Conservation (phyloP, 2,888 invertebrate genomes). For the Hoplodrina ambigua region DNA sequence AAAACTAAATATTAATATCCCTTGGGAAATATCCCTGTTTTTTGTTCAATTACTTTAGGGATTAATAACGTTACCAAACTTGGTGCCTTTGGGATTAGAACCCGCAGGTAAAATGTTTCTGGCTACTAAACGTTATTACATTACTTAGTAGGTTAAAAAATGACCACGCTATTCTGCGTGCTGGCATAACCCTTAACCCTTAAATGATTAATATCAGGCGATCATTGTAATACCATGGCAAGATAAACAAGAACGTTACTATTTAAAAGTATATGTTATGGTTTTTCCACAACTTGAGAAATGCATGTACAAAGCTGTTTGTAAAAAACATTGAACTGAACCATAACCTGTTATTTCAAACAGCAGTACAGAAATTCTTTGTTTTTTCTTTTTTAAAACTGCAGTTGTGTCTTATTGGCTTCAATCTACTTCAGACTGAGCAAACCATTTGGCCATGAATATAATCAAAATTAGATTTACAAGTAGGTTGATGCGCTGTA, state of each 20-base stretch:
- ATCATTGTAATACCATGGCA: slow-evolving; percentile 15
- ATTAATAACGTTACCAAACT: slow-evolving; percentile 46
- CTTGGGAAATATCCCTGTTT: slow-evolving; percentile 40
- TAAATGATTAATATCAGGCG: slow-evolving; percentile 20
- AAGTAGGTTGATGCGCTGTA: slow-evolving; percentile 41
- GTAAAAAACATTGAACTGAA: too few relatives aligned
- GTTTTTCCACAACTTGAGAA: slow-evolving; percentile 6
- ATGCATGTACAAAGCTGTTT: neutral
- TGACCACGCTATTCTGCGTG: slow-evolving; percentile 22
- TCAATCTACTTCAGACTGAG: neutral
- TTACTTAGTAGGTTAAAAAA: slow-evolving; percentile 16
- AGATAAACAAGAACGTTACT: slow-evolving; percentile 17
- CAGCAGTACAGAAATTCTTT: neutral
- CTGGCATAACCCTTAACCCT: slow-evolving; percentile 17
- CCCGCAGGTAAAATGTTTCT: slow-evolving; percentile 41
- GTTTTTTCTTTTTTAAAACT: neutral
- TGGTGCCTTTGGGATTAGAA: slow-evolving; percentile 34
- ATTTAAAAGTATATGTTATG: slow-evolving; percentile 1
- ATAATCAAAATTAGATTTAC: slow-evolving; percentile 40
- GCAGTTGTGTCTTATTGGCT: neutral
- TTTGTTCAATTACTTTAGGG: slow-evolving; percentile 49
- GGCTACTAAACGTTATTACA: slow-evolving; percentile 28
- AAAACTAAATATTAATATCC: slow-evolving; percentile 39
- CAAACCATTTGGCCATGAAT: slow-evolving; percentile 30
- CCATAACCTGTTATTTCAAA: too few relatives aligned